Evolutionary conservation across 2,888 invertebrate species (phyloP).

Genomic region (Cactoblastis cactorum): DNA sequence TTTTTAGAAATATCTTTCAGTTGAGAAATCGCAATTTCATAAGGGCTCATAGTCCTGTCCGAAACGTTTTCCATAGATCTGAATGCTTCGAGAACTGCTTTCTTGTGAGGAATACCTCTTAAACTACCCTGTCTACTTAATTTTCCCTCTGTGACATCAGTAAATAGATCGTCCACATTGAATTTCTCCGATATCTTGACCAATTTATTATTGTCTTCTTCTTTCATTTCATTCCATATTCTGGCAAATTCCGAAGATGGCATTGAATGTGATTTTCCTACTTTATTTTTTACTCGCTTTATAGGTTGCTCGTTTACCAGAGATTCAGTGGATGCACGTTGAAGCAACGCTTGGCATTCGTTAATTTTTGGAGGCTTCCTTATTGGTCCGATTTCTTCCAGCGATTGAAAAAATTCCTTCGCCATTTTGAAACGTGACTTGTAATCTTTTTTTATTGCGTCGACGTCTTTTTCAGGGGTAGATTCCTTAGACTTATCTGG

Average conservation of each 20-base stretch:
- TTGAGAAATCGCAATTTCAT: constrained; percentile 59
- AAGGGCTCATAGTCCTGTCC: constrained; percentile 54
- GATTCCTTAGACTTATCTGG: constrained; percentile 43
- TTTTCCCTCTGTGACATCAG: constrained; percentile 69
- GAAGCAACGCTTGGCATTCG: constrained; percentile 59
- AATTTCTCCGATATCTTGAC: constrained; percentile 76
- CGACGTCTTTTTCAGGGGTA: constrained; percentile 40
- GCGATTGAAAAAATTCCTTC: constrained; percentile 70
- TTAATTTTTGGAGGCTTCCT: constrained; percentile 55
- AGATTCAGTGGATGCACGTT: constrained; percentile 60
- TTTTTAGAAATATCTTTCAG: constrained; percentile 56
- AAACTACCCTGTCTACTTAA: constrained; percentile 71
- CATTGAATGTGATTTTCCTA: constrained; percentile 58
- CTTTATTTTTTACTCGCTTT: constrained; percentile 49
- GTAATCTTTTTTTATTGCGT: constrained; percentile 51
- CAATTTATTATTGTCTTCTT: constrained; percentile 40
- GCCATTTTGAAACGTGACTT: constrained; percentile 71
- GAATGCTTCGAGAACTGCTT: constrained; percentile 74
- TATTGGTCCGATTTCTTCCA: constrained; percentile 59
- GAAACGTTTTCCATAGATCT: constrained; percentile 72
- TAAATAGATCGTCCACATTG: constrained; percentile 71
- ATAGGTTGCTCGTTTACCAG: constrained; percentile 44
- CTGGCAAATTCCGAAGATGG: constrained; percentile 69
- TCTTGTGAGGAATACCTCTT: constrained; percentile 74
- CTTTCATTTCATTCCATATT: constrained; percentile 58